Evolutionary conservation across 2,113 vertebrate genomes (phyloP), one percentile per base, ranked within the genome.

Genomic region (Alligator mississippiensis): DNA sequence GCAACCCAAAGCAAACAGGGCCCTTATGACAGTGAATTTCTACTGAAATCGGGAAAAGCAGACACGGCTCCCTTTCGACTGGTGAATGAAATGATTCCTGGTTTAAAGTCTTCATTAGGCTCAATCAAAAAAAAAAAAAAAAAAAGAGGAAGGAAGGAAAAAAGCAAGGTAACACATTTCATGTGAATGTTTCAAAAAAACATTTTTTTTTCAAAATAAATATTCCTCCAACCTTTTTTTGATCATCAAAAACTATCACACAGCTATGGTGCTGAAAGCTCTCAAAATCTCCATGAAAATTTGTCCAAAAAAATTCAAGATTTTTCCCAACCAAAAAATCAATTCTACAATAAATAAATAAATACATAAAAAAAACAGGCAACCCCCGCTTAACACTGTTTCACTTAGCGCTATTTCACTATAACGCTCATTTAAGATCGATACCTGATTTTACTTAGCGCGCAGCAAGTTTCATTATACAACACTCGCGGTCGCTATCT

Each of bases 131-230:
- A 59, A 7, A 47, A 55, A 21, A 7, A 8, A 25, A 17, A 47
- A 55, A 21, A 7, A 8, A 25, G 12, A 12, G n/a, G 7, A 68
- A 5, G 7, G 24, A 22, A 27, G 72, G 17, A 57, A 19, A 18
- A 47, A 47, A 47, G 47, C 47, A 47, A 47, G 47, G 47, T 47
- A 80, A 59, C 2, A 17, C 17, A 28, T 79, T 85, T 87, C 78
- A 80, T 24, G 17, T 84, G 61, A 72, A 10, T 64, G 30, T 66
- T 93, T 95, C 57, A 78, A 96, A 96, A 94, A 92, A 30, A 58
- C 16, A 77, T 1, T 0, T 47, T 78, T 47, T 94, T 95, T 92
- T 82, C 68, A 89, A 78, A 91, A 79, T 68, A 12, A 83, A 11
- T 80, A 90, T 87, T 92, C 93, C 57, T 38, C 34, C 15, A 82